Evolutionary conservation across 2,888 invertebrate species (phyloP).

Genomic region (Desoria tigrina): DNA sequence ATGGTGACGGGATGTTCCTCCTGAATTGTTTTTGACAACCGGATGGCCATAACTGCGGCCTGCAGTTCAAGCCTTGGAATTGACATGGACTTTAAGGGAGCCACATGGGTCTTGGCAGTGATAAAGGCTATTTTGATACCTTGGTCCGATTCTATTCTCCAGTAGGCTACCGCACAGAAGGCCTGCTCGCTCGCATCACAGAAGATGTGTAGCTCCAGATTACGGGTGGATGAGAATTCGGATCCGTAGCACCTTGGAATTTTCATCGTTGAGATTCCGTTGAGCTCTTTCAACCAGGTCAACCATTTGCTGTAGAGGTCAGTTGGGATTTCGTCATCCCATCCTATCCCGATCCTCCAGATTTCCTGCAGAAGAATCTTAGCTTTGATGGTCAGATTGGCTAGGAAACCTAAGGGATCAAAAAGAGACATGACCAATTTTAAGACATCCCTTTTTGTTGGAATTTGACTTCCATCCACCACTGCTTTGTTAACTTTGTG

Average conservation of each 20-base stretch:
- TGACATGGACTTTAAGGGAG: conserved; percentile 35
- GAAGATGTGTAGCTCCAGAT: conserved; percentile 39
- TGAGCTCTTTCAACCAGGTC: conserved; percentile 31
- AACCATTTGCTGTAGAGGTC: conserved; percentile 19
- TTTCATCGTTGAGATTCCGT: not conserved
- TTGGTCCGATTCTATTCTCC: conserved; percentile 22
- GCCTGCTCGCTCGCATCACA: conserved; percentile 41
- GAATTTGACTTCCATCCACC: conserved; percentile 8
- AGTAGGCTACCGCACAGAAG: conserved; percentile 35
- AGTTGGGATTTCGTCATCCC: conserved; percentile 51
- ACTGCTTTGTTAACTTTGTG: conserved; percentile 4
- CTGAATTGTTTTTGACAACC: conserved; percentile 14
- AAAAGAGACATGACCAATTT: conserved; percentile 52
- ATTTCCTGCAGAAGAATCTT: conserved; percentile 54
- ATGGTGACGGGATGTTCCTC: conserved; percentile 13
- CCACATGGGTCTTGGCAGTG: conserved; percentile 40
- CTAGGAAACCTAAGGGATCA: conserved; percentile 54
- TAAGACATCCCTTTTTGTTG: conserved; percentile 54
- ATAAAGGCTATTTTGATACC: conserved; percentile 24
- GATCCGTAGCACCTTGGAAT: conserved; percentile 27
- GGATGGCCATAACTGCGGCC: conserved; percentile 42
- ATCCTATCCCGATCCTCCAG: conserved; percentile 51
- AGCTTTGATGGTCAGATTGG: conserved; percentile 47
- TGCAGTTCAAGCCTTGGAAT: conserved; percentile 48
- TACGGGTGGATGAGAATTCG: not conserved